phyloP scores from a whole-genome alignment of 1,140 invertebrate species.

The Trichoplusia ni region DNA sequence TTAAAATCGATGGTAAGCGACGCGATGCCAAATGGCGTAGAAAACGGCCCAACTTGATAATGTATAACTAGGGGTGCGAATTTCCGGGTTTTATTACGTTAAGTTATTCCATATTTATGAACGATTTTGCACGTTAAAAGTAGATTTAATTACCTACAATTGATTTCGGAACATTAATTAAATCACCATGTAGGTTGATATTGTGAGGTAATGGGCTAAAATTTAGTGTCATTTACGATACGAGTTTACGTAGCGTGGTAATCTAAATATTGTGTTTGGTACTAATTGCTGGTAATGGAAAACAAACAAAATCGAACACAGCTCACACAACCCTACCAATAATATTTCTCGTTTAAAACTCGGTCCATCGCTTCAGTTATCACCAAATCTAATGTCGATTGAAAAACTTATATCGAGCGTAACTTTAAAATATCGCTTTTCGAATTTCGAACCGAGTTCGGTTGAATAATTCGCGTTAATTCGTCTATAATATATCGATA shows the following conservation, averaged over 20 bases:
- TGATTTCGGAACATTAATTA: too few relatives aligned
- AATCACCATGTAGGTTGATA: too few relatives aligned
- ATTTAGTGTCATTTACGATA: too few relatives aligned
- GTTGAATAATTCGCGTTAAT: constrained; percentile 17
- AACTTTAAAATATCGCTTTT: constrained; percentile 38
- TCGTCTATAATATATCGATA: neutral
- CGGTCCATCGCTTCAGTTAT: constrained; percentile 1
- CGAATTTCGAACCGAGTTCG: constrained; percentile 7
- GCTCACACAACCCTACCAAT: neutral
- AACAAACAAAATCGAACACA: too few relatives aligned
- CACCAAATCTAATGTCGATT: constrained; percentile 36
- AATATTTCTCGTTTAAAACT: neutral
- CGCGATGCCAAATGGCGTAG: constrained; percentile 40
- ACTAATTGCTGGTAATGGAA: too few relatives aligned
- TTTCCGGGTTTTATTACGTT: neutral
- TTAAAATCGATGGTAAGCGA: constrained; percentile 43
- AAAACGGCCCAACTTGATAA: constrained; percentile 48
- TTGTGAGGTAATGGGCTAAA: too few relatives aligned
- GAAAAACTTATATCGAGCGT: constrained; percentile 43
- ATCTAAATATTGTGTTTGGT: too few relatives aligned
- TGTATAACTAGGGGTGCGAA: constrained; percentile 8
- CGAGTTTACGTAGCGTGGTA: too few relatives aligned
- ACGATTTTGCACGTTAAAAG: neutral
- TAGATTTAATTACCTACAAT: too few relatives aligned
- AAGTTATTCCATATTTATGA: neutral